These are phyloP conservation scores for Falco rusticolus DNA, from an alignment of 2,797 vertebrate genomes.

Conservation along the genomic window DNA sequence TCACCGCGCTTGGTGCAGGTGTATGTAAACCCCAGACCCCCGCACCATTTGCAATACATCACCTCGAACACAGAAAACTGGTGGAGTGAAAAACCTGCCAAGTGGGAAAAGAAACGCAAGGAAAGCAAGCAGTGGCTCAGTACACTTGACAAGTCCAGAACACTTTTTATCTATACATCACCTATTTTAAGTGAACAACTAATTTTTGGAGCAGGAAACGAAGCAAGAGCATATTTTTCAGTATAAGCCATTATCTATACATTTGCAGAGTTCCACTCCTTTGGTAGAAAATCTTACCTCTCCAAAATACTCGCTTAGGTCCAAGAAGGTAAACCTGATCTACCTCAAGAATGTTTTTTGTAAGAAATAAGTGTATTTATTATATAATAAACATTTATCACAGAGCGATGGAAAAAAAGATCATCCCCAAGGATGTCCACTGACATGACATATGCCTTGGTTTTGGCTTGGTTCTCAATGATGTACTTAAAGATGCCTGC, in stretches of 20 bases:
- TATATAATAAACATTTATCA: not conserved
- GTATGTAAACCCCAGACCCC: rapidly evolving
- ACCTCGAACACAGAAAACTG: not conserved
- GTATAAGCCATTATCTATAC: not conserved
- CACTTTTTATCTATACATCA: not conserved
- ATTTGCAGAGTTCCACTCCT: not conserved
- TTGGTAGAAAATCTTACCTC: not conserved
- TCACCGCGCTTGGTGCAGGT: not conserved
- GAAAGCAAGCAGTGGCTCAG: not conserved
- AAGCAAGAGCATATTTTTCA: not conserved
- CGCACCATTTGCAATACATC: not conserved
- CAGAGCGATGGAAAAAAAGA: not conserved
- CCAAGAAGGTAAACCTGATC: not conserved
- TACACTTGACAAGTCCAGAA: not conserved
- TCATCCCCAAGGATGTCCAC: not conserved
- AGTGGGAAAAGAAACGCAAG: not conserved
- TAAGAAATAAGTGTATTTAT: not conserved
- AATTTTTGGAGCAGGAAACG: not conserved
- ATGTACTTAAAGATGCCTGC: not conserved
- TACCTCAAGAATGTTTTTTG: not conserved
- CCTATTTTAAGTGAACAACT: not conserved
- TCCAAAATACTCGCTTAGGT: not conserved
- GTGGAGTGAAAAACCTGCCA: not conserved
- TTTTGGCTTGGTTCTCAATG: not conserved
- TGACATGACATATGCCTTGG: not conserved